phyloP scores from a whole-genome alignment of 2,113 vertebrate species.

The Heliornis fulica region DNA sequence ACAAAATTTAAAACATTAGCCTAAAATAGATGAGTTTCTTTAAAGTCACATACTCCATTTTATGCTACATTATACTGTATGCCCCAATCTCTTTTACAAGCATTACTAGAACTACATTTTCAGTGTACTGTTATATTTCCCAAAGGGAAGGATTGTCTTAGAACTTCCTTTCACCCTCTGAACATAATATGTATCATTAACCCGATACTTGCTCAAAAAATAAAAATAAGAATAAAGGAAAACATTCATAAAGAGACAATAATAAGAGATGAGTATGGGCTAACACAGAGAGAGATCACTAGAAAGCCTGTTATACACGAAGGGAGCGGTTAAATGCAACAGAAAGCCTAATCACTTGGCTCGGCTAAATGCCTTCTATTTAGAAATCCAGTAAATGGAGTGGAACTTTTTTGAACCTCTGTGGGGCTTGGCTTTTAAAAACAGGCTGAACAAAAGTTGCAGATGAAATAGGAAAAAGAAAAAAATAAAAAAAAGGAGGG shows the following conservation, averaged over 20 bases:
- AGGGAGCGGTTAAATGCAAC: neutral
- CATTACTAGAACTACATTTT: neutral
- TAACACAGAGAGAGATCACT: neutral
- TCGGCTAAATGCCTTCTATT: slow-evolving; percentile 24
- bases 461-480: neutral
- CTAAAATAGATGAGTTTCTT: slow-evolving; percentile 50
- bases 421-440: neutral
- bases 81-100: slow-evolving; percentile 64
- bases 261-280: neutral
- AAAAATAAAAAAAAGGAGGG: neutral
- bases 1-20: slow-evolving; percentile 55
- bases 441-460: slow-evolving; percentile 11
- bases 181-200: neutral
- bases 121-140: slow-evolving; percentile 35
- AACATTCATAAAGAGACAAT: neutral
- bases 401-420: slow-evolving; percentile 22
- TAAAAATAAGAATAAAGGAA: neutral
- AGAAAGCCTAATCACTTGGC: slow-evolving; percentile 18
- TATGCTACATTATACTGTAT: slow-evolving; percentile 67
- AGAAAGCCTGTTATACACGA: neutral
- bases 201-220: neutral
- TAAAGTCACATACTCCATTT: slow-evolving; percentile 59
- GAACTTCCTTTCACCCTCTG: neutral
- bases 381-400: slow-evolving; percentile 56
- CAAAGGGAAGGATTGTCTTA: neutral